Evolutionary conservation across 1,140 invertebrate species (phyloP).

Genomic region (Apis laboriosa): DNA sequence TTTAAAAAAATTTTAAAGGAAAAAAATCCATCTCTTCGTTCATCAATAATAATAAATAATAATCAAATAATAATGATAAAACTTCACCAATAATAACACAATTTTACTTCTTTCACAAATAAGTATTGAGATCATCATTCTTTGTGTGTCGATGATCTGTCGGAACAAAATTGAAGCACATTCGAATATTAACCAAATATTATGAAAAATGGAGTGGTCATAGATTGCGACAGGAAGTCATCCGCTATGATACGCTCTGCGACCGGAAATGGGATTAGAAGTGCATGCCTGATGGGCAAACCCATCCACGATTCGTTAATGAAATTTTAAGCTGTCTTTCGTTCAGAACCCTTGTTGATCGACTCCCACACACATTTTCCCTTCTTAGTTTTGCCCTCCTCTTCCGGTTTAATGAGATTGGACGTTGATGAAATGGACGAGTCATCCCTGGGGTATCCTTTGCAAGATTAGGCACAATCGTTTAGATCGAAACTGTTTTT

Average conservation of each 20-base stretch:
- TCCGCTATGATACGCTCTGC: conserved; percentile 1
- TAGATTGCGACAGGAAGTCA: background rate
- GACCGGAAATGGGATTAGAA: conserved; percentile 35
- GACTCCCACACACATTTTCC: background rate
- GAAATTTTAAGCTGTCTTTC: conserved; percentile 34
- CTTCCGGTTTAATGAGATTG: conserved; percentile 21
- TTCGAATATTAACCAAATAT: too few species aligned
- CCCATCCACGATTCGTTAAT: conserved; percentile 25
- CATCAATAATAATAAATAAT: too few species aligned
- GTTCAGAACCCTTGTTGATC: conserved; percentile 1
- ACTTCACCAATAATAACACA: too few species aligned
- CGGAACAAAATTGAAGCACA: too few species aligned
- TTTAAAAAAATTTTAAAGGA: too few species aligned
- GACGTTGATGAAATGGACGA: background rate
- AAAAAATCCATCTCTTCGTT: too few species aligned
- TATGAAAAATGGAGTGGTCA: too few species aligned
- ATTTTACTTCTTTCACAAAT: too few species aligned
- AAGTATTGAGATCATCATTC: too few species aligned
- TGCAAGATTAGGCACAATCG: background rate
- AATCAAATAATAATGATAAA: too few species aligned
- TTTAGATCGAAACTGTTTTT: too few species aligned
- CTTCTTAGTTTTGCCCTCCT: background rate
- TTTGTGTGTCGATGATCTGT: too few species aligned
- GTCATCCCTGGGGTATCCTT: background rate
- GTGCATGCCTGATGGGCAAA: background rate